Conservation (phyloP, 2,113 vertebrate species). For the Gasterosteus aculeatus region DNA sequence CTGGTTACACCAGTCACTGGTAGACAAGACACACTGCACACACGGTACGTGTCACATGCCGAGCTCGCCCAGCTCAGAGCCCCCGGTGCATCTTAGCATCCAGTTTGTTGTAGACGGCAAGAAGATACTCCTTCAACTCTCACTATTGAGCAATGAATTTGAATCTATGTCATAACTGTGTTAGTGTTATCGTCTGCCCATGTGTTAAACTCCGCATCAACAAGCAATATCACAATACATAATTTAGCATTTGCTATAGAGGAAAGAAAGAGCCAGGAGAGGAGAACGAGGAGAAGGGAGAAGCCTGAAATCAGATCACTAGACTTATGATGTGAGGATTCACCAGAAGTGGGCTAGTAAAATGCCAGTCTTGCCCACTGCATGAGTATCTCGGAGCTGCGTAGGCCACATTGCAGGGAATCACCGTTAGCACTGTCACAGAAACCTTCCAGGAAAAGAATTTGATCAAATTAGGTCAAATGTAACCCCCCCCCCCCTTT, state of each 20-base stretch:
- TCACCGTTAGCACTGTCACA: constrained; percentile 3
- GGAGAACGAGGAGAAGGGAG: constrained; percentile 6
- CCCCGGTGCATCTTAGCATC: constrained; percentile 7
- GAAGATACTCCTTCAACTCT: constrained; percentile 3
- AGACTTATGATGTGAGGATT: constrained; percentile 58
- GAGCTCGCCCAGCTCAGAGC: constrained; percentile 35
- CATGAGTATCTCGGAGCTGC: constrained; percentile 37
- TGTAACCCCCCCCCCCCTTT: not conserved
- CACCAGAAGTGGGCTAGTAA: constrained; percentile 51
- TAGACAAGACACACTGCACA: constrained; percentile 35
- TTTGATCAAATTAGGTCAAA: constrained; percentile 15
- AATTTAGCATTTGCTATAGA: constrained; percentile 38
- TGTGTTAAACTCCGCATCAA: constrained; percentile 35
- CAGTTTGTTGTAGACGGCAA: not conserved
- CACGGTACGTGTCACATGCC: constrained; percentile 36
- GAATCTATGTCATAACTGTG: constrained; percentile 27
- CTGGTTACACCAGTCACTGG: constrained; percentile 26
- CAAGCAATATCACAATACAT: constrained; percentile 51
- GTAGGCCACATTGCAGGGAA: not conserved
- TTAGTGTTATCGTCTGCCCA: constrained; percentile 21
- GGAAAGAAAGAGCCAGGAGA: constrained; percentile 8
- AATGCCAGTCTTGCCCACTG: constrained; percentile 38
- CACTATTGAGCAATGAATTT: constrained; percentile 7
- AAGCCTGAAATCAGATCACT: constrained; percentile 55
- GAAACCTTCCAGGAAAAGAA: constrained; percentile 27